phyloP scores from a whole-genome alignment of 2,797 vertebrate genomes.

The Phalanger gymnotis region DNA sequence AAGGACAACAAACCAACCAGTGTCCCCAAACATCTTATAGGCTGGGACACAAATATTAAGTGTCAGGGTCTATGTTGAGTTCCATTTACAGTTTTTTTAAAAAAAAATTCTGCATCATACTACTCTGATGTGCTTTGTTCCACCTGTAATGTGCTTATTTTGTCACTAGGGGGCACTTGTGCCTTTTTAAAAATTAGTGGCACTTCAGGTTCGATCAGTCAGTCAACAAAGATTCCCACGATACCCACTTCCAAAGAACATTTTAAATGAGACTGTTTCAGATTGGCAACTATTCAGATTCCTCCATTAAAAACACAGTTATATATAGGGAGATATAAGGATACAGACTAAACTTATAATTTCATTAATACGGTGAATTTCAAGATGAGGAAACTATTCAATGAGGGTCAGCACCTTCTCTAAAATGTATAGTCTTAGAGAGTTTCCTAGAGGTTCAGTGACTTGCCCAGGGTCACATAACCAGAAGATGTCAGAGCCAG shows the following conservation, averaged over 20 bases:
- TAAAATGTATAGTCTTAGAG: not conserved
- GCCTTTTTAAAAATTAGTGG: constrained; percentile 43
- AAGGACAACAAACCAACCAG: not conserved
- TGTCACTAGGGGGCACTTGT: constrained; percentile 67
- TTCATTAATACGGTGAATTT: not conserved
- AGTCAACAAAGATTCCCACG: not conserved
- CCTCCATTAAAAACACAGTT: not conserved
- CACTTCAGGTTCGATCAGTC: not conserved
- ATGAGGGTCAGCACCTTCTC: not conserved
- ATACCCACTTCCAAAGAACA: not conserved
- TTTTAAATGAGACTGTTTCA: not conserved
- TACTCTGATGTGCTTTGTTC: not conserved
- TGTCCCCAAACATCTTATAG: not conserved
- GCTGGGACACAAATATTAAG: not conserved
- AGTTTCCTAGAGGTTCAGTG: not conserved
- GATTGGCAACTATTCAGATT: not conserved
- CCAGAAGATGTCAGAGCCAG: not conserved
- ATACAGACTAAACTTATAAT: not conserved
- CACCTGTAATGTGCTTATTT: not conserved
- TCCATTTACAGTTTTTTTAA: not conserved
- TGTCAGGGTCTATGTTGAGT: not conserved
- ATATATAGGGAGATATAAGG: not conserved
- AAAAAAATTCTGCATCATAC: not conserved
- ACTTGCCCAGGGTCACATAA: not conserved
- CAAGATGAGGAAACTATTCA: not conserved